A percentile compares a stretch with the other conserved stretches of the same genome.
phyloP scores from a whole-genome alignment of 1,140 invertebrate species.

The Carcinoscorpius rotundicauda region DNA sequence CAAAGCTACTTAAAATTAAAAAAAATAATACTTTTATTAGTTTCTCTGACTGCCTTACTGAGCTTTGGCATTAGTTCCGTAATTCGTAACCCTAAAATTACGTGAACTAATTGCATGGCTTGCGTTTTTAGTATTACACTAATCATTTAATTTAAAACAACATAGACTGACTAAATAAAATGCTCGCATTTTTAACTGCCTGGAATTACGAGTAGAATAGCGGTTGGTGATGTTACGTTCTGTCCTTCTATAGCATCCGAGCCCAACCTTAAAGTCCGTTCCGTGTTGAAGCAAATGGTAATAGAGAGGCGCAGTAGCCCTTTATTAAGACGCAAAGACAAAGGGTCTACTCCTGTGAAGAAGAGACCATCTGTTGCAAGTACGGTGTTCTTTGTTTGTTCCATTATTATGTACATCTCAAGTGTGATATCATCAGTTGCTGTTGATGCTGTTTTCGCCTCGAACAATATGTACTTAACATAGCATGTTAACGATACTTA shows the following conservation, averaged over 20 bases:
- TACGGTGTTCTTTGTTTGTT: conserved; percentile 38
- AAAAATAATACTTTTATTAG: too few species aligned
- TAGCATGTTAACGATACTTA: too few species aligned
- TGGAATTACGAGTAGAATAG: too few species aligned
- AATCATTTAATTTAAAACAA: background rate
- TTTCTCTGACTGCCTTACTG: too few species aligned
- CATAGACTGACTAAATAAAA: background rate
- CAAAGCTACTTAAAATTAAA: too few species aligned
- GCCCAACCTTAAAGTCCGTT: conserved; percentile 90
- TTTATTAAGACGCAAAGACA: conserved; percentile 67
- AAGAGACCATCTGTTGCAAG: conserved; percentile 60
- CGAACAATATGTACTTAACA: too few species aligned
- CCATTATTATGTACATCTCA: conserved; percentile 13
- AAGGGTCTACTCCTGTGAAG: conserved; percentile 55
- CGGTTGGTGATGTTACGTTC: conserved; percentile 3
- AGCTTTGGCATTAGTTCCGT: too few species aligned
- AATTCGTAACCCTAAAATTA: too few species aligned
- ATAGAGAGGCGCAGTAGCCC: conserved; percentile 74
- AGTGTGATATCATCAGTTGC: too few species aligned
- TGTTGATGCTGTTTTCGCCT: too few species aligned
- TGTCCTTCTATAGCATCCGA: conserved; percentile 67
- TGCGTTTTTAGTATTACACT: background rate
- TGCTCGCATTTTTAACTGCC: too few species aligned
- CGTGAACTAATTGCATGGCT: background rate
- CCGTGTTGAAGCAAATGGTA: conserved; percentile 77